Percentiles rank a stretch among this genome's conserved stretches.
Conservation (phyloP, 2,888 invertebrate genomes). For the Phaedon cochleariae region DNA sequence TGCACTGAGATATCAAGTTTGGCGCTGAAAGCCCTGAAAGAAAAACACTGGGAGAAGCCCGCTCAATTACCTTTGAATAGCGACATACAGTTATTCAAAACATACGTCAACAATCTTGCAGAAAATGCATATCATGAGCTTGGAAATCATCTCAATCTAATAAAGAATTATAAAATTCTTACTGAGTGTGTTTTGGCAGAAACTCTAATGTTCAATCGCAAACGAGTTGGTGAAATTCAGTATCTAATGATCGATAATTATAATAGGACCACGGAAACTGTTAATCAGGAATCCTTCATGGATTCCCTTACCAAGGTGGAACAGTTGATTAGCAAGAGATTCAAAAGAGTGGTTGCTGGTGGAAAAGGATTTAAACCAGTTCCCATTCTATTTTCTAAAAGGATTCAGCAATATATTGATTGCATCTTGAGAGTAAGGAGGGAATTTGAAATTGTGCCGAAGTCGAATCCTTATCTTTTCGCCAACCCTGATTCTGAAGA, state of each 20-base stretch:
- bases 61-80: conserved; percentile 36
- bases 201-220: conserved; percentile 41
- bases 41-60: conserved; percentile 41
- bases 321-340: conserved; percentile 28
- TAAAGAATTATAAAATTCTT: conserved; percentile 37
- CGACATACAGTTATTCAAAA: conserved; percentile 39
- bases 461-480: conserved; percentile 36
- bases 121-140: conserved; percentile 31
- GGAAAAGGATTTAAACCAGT: conserved; percentile 40
- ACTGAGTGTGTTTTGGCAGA: conserved; percentile 37
- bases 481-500: conserved; percentile 36
- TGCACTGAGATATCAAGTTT: conserved; percentile 44
- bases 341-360: conserved; percentile 37
- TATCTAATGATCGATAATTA: conserved; percentile 37
- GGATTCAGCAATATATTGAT: conserved; percentile 32
- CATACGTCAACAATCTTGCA: conserved; percentile 29
- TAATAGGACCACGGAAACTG: background rate
- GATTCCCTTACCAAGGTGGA: conserved; percentile 20
- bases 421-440: conserved; percentile 16
- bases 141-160: conserved; percentile 15
- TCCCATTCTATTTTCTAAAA: conserved; percentile 35
- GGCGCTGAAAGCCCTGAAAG: conserved; percentile 43
- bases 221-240: conserved; percentile 41
- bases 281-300: conserved; percentile 27
- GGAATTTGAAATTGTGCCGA: conserved; percentile 30